Base-by-base conservation (phyloP, 2,888 invertebrate species). In the Diadegma fenestrale region DNA sequence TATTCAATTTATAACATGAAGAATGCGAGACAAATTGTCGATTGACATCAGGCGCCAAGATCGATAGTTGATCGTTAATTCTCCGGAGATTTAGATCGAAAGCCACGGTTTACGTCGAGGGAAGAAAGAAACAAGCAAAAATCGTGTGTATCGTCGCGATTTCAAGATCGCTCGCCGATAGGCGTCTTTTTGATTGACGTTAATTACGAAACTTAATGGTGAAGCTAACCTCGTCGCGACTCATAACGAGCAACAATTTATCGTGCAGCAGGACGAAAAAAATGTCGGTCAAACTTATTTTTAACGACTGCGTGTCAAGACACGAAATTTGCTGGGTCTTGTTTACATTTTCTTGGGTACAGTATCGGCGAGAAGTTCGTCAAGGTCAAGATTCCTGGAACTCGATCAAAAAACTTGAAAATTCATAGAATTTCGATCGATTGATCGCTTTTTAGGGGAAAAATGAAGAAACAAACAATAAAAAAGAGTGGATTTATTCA, bases 171-270 rank as follows among this genome's bases (percentile, higher is more conserved):
- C 30, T 54, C 17, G 33, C 17, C 30, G 14, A 26, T 54, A 30
- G 54, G 77, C 76, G 54, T 82, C 37, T 22, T 1, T 37, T 43
- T 80, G 58, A 72, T 51, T 72, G 64, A 41, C 72, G 80, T 30
- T 78, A 73, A 71, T 72, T 77, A 78, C 48, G 17, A 45, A 58
- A 5, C 5, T 83, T 79, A 83, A 83, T 79, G 73, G 68, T 75
- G 10, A 8, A 14, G 58, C 12, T 54, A 33, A 77, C 51, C 26
- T 72, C 64, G 33, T 51, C 48, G 37, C 43, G 54, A 22, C 58
- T 58, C 14, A 30, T 75, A 51, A 78, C 72, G 73, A 68, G 78
- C 12, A 12, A 30, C 33, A 26, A 66, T 45, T 33, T 66, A 17
- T 54, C 54, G 58, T 37, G 8, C 22, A 37, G 37, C 8, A 37